phyloP scores from a whole-genome alignment of 2,113 vertebrate species.

The Rhynchopsitta pachyrhyncha region DNA sequence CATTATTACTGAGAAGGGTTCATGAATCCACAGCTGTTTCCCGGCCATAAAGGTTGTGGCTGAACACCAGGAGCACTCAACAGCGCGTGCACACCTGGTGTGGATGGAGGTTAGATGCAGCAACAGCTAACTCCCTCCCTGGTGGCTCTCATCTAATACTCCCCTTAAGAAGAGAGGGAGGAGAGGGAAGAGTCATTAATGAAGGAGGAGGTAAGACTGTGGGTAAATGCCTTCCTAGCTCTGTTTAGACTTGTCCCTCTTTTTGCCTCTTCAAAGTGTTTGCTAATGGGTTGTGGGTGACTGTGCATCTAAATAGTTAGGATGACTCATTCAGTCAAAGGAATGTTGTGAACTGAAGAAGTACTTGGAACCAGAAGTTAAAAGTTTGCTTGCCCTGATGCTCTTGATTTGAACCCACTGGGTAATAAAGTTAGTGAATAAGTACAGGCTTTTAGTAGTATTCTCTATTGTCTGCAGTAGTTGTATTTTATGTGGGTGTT shows the following conservation, averaged over 20 bases:
- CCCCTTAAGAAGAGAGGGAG: neutral
- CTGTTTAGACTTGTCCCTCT: neutral
- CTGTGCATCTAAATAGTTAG: neutral
- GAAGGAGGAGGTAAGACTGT: neutral
- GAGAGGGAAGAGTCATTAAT: neutral
- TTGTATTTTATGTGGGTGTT: neutral
- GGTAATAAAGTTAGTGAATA: neutral
- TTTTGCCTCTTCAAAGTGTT: neutral
- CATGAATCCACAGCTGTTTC: neutral
- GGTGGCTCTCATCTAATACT: neutral
- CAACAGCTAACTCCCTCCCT: fast-evolving
- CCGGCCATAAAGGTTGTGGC: neutral
- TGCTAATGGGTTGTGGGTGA: neutral
- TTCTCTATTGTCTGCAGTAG: neutral
- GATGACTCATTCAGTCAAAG: neutral
- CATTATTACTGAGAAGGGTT: fast-evolving
- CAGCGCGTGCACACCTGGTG: fast-evolving
- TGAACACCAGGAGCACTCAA: neutral
- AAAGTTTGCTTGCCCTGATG: neutral
- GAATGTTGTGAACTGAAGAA: neutral
- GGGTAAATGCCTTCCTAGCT: neutral
- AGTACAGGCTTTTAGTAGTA: fast-evolving
- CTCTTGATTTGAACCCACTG: neutral
- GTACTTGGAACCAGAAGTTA: neutral
- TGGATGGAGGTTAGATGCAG: neutral